Conservation (phyloP, 2,888 invertebrate genomes). For the Sphecodes monilicornis region DNA sequence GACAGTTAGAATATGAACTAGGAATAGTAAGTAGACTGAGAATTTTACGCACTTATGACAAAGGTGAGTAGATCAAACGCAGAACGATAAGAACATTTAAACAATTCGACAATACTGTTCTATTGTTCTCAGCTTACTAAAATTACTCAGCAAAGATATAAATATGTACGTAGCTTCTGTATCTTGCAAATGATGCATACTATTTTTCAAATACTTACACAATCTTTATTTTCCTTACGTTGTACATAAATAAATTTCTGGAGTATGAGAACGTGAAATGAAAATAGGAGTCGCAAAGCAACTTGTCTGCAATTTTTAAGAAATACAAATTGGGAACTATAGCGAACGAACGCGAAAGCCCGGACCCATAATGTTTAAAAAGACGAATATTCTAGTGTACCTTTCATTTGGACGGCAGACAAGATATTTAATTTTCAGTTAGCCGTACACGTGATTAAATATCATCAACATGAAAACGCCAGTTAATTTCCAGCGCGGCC, state of each 20-base stretch:
- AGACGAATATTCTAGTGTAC: background rate
- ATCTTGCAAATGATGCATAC: too few species aligned
- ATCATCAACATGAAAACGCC: background rate
- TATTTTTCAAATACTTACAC: background rate
- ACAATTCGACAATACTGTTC: too few species aligned
- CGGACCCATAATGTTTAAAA: background rate
- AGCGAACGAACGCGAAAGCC: background rate
- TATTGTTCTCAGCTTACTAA: too few species aligned
- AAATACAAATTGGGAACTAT: background rate
- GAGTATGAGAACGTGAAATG: background rate
- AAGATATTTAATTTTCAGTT: conserved; percentile 1
- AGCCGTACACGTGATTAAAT: background rate
- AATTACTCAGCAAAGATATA: too few species aligned
- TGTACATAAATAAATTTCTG: background rate
- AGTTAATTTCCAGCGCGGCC: background rate
- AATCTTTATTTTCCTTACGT: background rate
- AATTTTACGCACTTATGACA: too few species aligned
- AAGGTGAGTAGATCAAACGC: too few species aligned
- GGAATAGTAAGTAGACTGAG: too few species aligned
- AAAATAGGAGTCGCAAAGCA: background rate
- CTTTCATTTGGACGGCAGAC: background rate
- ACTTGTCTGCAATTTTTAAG: background rate
- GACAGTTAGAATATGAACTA: background rate
- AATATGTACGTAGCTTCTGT: too few species aligned
- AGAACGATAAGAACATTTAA: too few species aligned